Evolutionary conservation across 2,113 vertebrate genomes (phyloP), one percentile per base, ranked within the genome.

Genomic region (Oceanodroma tethys): DNA sequence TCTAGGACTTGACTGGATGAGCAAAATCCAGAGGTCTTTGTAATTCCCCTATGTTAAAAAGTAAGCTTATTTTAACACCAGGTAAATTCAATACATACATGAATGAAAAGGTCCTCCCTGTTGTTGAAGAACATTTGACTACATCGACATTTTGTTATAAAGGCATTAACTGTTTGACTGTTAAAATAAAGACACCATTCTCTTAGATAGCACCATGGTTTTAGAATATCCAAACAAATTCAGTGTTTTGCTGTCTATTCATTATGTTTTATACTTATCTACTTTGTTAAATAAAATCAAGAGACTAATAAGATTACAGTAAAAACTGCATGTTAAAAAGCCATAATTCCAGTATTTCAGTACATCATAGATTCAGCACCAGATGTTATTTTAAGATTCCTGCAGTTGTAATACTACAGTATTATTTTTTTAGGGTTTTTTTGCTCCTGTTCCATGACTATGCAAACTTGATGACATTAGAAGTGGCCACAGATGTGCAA

Each of bases 291-390:
- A 97, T 98, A 98, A 97, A 95, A 97, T 95, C 82, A 97, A 97
- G 93, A 98, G 95, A 97, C 96, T 98, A 96, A 87, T 98, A 98
- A 97, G 97, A 93, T 95, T 97, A 98, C 97, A 98, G 98, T 98
- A 98, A 98, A 98, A 98, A 98, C 97, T 98, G 97, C 90, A 85
- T 98, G 97, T 96, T 98, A 98, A 97, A 98, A 98, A 99, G 97
- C 96, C 98, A 97, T 98, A 97, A 98, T 99, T 99, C 98, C 99
- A 99, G 98, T 99, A 99, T 98, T 98, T 98, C 98, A 98, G 98
- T 98, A 98, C 95, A 98, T 97, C 80, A 36, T 96, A 98, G 97
- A 98, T 96, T 98, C 98, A 99, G 99, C 99, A 99, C 99, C 99
- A 99, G 98, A 98, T 97, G 97, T 98, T 98, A 98, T 94, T 97